Percentiles rank a stretch among this genome's conserved stretches.
Evolutionary conservation across 2,113 vertebrate genomes (phyloP).

Genomic region (human): GRCh38 chr2:236830001-236830500

Average conservation of each 20-base stretch:
- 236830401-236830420: neutral
- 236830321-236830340: neutral
- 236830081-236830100: slow-evolving; percentile 73
- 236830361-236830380: neutral
- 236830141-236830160: slow-evolving; percentile 71
- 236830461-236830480: neutral
- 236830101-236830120: slow-evolving; percentile 56
- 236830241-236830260: neutral
- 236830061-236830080: slow-evolving; percentile 65
- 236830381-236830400: neutral
- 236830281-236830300: neutral
- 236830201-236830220: neutral
- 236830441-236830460: neutral
- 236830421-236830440: neutral
- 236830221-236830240: neutral
- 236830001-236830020: neutral
- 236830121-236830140: slow-evolving; percentile 51
- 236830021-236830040: slow-evolving; percentile 26
- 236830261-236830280: neutral
- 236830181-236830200: neutral
- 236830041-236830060: slow-evolving; percentile 70
- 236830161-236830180: slow-evolving; percentile 49
- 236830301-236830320: neutral
- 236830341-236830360: neutral
- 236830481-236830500: neutral